Evolutionary conservation across 2,888 invertebrate species (phyloP), one percentile per base, ranked within the genome.

Genomic region (Sinhomidia bicolor): DNA sequence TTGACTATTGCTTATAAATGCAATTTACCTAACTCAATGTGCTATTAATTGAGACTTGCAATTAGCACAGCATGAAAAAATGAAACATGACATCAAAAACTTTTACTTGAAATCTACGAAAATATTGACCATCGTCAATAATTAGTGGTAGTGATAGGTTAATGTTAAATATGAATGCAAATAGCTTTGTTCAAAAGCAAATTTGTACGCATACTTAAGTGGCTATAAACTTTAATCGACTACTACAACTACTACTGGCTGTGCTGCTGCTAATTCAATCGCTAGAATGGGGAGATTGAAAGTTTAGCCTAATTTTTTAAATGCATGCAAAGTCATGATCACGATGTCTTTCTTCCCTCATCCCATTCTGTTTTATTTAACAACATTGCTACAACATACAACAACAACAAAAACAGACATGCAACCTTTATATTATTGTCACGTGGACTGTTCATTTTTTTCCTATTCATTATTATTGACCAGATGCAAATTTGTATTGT

Each of bases 261-360:
- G 10, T 41, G 41, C 23, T 29, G 68, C 1, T 10, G n/a, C 14
- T n/a, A n/a, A 65, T 26, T 17, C 36, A 36, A 36, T 54, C 26
- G 51, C 54, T 68, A 6, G 57, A 57, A 57, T 23, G 54, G 23
- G 23, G 20, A 36, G 17, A 10, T 20, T 54, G 79, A 36, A 81
- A 65, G 62, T 62, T 47, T 80, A 86, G 36, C 86, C 86, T 80
- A 80, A 80, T 86, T 86, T 86, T 79, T 65, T 68, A 36, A 47
- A 80, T 71, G 80, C 57, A 71, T 86, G 86, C 80, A 86, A 68
- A 86, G 80, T 86, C 86, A 86, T 86, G 86, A 80, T 86, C 86
- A 86, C 86, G 86, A 79, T 32, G 41, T 68, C 76, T 78, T 79
- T 26, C 76, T 71, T 86, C 57, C 32, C 17, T 10, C 41, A 79